Percentiles rank a stretch among this genome's conserved stretches.
Conservation (phyloP, 2,797 vertebrate species). For the Myoxocephalus aenaeus region DNA sequence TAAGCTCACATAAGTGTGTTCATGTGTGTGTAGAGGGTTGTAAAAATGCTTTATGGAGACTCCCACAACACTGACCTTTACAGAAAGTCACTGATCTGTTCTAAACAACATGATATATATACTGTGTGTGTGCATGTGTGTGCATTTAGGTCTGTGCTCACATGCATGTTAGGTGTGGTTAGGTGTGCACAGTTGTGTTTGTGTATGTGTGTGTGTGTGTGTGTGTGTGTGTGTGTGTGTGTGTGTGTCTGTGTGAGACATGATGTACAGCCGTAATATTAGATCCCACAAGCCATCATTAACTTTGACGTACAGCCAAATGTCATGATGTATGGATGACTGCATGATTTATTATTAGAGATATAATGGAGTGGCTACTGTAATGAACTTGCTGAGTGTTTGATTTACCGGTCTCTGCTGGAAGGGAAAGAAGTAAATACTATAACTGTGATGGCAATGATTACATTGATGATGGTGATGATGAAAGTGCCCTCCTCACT, state of each 20-base stretch:
- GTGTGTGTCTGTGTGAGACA: constrained; percentile 31
- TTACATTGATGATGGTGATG: constrained; percentile 58
- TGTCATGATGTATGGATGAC: constrained; percentile 67
- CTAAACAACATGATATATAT: constrained; percentile 60
- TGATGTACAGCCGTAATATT: constrained; percentile 66
- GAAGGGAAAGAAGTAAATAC: constrained; percentile 65
- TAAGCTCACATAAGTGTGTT: constrained; percentile 47
- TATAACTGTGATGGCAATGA: constrained; percentile 51
- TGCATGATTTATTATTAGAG: constrained; percentile 73
- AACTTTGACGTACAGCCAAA: constrained; percentile 75
- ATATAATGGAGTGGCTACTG: constrained; percentile 71
- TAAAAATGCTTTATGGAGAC: constrained; percentile 73
- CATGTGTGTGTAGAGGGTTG: constrained; percentile 43
- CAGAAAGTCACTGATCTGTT: constrained; percentile 66
- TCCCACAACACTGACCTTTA: constrained; percentile 75
- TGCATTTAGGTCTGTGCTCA: not conserved
- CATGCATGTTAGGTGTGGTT: constrained; percentile 16
- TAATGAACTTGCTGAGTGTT: constrained; percentile 71
- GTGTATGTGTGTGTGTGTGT: constrained; percentile 11
- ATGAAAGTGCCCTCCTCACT: constrained; percentile 50
- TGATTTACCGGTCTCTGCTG: constrained; percentile 67
- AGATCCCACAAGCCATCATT: constrained; percentile 72
- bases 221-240: constrained; percentile 15
- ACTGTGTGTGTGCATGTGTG: constrained; percentile 31
- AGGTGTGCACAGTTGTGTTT: constrained; percentile 26